phyloP scores from a whole-genome alignment of 2,113 vertebrate genomes.

The Agelaius phoeniceus region DNA sequence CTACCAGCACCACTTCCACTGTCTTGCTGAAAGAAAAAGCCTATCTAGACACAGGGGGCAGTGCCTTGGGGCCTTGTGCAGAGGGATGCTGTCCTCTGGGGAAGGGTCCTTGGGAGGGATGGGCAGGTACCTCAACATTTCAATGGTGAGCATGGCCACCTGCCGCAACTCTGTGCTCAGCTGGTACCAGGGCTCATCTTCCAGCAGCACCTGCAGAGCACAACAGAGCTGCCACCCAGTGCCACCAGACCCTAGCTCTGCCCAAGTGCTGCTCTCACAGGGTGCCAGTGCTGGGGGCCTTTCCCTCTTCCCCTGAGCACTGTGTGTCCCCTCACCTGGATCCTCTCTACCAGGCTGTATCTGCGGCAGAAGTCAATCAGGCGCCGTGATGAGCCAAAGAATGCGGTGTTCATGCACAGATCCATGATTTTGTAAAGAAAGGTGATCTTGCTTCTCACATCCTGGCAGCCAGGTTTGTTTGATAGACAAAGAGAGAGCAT shows the following conservation, averaged over 20 bases:
- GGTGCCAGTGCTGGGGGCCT: not conserved
- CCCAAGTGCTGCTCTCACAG: not conserved
- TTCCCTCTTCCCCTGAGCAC: not conserved
- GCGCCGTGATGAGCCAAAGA: not conserved
- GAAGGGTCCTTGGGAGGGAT: not conserved
- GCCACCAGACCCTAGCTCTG: not conserved
- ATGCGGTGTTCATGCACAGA: not conserved
- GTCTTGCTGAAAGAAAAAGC: not conserved
- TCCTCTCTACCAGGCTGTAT: not conserved
- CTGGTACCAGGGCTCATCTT: not conserved
- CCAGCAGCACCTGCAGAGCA: not conserved
- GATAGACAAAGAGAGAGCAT: not conserved
- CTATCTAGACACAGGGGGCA: too few species aligned
- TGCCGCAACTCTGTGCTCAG: not conserved
- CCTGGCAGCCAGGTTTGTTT: not conserved
- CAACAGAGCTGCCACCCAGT: not conserved
- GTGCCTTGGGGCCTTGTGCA: not conserved
- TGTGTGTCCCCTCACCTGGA: not conserved
- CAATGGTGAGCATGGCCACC: not conserved
- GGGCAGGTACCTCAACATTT: not conserved
- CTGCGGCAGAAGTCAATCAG: not conserved
- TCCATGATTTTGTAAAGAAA: not conserved
- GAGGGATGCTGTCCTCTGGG: too few species aligned
- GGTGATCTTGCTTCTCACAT: not conserved
- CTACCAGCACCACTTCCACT: not conserved